Conservation (phyloP, 2,797 vertebrate genomes). For the Anabacerthia variegaticeps region DNA sequence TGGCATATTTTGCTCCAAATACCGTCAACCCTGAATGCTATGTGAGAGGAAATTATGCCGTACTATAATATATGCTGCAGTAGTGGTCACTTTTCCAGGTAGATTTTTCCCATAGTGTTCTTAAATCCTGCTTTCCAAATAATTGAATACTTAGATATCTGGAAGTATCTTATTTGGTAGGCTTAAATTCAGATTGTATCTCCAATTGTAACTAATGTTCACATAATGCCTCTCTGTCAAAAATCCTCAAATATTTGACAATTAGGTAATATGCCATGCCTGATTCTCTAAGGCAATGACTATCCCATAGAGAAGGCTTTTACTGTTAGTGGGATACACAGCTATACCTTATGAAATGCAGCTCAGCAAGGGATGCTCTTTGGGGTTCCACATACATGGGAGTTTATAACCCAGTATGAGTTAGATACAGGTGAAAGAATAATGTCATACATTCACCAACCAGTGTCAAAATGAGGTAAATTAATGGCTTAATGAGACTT, state of each 20-base stretch:
- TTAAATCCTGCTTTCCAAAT: neutral
- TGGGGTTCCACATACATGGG: neutral
- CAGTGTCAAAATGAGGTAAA: neutral
- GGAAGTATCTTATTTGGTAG: neutral
- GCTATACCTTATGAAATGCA: neutral
- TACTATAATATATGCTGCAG: neutral
- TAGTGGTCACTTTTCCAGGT: neutral
- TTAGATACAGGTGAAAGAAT: neutral
- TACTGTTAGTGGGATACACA: neutral
- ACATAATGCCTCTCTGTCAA: neutral
- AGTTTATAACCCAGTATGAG: neutral
- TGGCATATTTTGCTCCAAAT: neutral
- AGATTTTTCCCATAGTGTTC: neutral
- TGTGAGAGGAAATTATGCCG: neutral
- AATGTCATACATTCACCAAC: neutral
- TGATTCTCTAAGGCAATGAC: neutral
- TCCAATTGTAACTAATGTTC: neutral
- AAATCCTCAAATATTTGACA: neutral
- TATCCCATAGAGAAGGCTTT: neutral
- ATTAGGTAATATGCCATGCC: neutral
- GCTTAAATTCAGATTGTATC: neutral
- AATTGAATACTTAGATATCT: neutral
- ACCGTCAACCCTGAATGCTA: neutral
- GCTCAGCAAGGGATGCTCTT: neutral
- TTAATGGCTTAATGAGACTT: neutral